Conservation (phyloP, 2,797 vertebrate genomes). For the Rhynchotus rufescens region DNA sequence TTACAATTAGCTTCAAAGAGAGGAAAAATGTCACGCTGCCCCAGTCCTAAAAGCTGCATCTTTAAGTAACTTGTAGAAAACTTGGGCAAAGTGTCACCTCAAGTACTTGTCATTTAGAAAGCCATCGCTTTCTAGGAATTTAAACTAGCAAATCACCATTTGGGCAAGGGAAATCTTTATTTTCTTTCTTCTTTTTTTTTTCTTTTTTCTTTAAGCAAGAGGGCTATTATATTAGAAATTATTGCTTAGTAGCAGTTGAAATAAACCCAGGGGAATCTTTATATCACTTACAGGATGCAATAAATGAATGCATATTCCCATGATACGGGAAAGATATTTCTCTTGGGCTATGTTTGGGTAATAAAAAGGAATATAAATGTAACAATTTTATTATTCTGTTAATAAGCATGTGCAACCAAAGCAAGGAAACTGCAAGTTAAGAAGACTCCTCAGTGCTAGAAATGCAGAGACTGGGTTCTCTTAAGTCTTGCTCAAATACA, state of each 20-base stretch:
- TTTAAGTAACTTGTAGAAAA: conserved; percentile 21
- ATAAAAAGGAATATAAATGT: background rate
- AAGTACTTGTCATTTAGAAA: conserved; percentile 28
- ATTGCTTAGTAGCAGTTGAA: background rate
- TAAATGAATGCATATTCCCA: conserved; percentile 14
- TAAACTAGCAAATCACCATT: conserved; percentile 4
- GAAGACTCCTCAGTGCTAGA: background rate
- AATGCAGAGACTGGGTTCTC: background rate
- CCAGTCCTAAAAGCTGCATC: background rate
- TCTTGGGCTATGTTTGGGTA: background rate
- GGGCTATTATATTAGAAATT: background rate
- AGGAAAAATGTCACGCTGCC: background rate
- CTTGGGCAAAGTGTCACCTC: background rate
- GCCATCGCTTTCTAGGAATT: background rate
- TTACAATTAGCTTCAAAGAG: conserved; percentile 37
- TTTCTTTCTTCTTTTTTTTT: background rate
- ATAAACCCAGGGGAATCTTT: background rate
- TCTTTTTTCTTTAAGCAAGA: background rate
- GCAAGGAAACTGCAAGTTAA: background rate
- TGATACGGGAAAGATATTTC: background rate
- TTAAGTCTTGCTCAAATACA: background rate
- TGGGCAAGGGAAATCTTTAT: background rate
- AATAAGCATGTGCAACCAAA: background rate
- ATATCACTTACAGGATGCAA: background rate
- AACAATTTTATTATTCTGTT: background rate